These are phyloP conservation scores for Cygnus olor DNA, from an alignment of 2,797 vertebrate species.

Conservation along the genomic window DNA sequence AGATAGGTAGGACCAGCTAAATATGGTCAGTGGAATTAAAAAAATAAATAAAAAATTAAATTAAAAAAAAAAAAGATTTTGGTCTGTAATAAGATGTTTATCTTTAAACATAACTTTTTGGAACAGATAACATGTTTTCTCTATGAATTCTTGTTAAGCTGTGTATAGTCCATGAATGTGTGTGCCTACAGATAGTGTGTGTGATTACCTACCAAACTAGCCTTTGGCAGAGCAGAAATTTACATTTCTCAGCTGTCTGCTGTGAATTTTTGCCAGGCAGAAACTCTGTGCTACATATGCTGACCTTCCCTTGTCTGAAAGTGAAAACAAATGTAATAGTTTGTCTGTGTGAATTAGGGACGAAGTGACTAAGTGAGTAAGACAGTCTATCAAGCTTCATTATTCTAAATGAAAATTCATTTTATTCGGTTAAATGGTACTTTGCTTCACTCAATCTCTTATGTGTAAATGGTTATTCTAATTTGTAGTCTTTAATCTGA, in stretches of 20 bases:
- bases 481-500: conserved; percentile 11
- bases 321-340: not conserved
- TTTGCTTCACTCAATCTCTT: not conserved
- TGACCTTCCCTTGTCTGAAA: not conserved
- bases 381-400: conserved; percentile 4
- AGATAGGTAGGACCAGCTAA: not conserved
- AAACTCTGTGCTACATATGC: rapidly evolving
- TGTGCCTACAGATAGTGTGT: rapidly evolving
- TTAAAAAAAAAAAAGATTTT: not conserved
- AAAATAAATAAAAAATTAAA: not conserved
- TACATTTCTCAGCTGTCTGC: rapidly evolving
- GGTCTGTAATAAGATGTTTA: rapidly evolving
- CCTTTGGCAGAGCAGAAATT: not conserved
- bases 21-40: not conserved
- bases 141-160: not conserved
- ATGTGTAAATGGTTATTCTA: not conserved
- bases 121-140: not conserved
- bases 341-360: not conserved
- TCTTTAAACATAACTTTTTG: not conserved
- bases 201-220: not conserved
- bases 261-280: rapidly evolving
- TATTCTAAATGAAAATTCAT: conserved; percentile 5
- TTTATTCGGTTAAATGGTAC: conserved; percentile 3
- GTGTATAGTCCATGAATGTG: rapidly evolving
- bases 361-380: not conserved